Base-by-base conservation (phyloP, 2,113 vertebrate genomes). In the Eretmochelys imbricata region DNA sequence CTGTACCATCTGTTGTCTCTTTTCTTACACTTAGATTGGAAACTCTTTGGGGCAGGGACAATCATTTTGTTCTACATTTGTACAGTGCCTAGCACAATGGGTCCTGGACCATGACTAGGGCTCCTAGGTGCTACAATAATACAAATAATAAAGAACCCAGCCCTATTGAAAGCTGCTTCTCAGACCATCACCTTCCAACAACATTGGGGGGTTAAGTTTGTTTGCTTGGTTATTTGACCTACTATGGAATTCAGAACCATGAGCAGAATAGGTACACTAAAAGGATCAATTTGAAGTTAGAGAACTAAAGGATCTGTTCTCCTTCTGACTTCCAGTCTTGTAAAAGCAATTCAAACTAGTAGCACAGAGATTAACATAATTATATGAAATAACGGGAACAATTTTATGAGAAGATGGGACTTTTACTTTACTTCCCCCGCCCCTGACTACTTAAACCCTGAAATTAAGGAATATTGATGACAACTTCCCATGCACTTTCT, bases 401-500 rank as follows among this genome's bases (percentile, higher is more conserved):
- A 5, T 72, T 93, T 95, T 88, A 51, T 10, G 35, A 91, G 85
- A 85, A 53, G 76, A 55, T 89, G 51, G 53, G 55, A 51, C 84
- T 94, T 80, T 75, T 80, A 59, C 93, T 84, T 93, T 54, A 69
- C 13, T 79, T 51, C 90, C 84, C 12, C 27, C 2, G 5, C 57
- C 57, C 27, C 89, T 95, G 93, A n/a, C 90, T 92, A 94, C 80
- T 78, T 42, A 87, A 55, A 89, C 16, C 10, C 80, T 95, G 88
- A 89, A 95, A 93, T 87, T 59, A 79, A 93, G 76, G 53, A 88
- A 93, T 57, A 20, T 69, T 65, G 3, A 27, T 85, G 46, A 35
- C 0, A 69, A 89, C 90, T 88, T 96, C 93, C 90, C 82, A 85
- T 94, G 93, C 72, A 94, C 57, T 88, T 97, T 94, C 91, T 91